Evolutionary conservation across 2,797 vertebrate species (phyloP).

Genomic region (Bovichtus diacanthus): DNA sequence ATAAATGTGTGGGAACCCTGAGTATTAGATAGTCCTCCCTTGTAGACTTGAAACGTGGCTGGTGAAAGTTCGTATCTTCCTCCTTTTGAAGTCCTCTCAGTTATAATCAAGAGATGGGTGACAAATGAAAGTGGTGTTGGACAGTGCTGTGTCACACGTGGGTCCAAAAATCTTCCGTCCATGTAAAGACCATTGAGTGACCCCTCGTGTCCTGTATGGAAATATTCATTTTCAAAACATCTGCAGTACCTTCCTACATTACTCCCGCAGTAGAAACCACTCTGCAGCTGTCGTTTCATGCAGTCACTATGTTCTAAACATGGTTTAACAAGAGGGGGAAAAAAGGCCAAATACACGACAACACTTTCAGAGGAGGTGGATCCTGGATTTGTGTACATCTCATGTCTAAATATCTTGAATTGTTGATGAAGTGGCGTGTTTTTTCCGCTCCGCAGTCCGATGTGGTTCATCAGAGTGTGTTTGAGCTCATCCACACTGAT

Average conservation of each 20-base stretch:
- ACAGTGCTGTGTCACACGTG: not conserved
- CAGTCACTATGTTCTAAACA: not conserved
- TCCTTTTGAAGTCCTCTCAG: not conserved
- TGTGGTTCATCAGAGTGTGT: constrained; percentile 89
- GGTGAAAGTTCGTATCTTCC: not conserved
- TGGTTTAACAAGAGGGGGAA: no score
- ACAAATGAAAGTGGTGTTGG: not conserved
- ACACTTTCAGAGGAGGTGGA: not conserved
- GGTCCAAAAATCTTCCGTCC: not conserved
- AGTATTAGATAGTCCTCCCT: not conserved
- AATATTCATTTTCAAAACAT: not conserved
- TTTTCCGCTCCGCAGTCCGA: constrained; percentile 82
- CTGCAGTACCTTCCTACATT: no score
- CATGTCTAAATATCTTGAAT: not conserved
- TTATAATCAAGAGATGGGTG: not conserved
- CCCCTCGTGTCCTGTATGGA: not conserved
- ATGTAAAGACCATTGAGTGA: not conserved
- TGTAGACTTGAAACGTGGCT: not conserved
- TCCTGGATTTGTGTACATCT: not conserved
- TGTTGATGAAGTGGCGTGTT: not conserved
- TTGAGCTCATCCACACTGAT: constrained; percentile 87
- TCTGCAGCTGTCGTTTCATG: not conserved
- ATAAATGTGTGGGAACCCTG: no score
- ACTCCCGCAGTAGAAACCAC: no score
- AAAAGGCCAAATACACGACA: not conserved